A percentile compares a stretch with the other conserved stretches of the same genome.
Evolutionary conservation across 2,888 invertebrate genomes (phyloP).

Genomic region (Microctonus hyperodae): DNA sequence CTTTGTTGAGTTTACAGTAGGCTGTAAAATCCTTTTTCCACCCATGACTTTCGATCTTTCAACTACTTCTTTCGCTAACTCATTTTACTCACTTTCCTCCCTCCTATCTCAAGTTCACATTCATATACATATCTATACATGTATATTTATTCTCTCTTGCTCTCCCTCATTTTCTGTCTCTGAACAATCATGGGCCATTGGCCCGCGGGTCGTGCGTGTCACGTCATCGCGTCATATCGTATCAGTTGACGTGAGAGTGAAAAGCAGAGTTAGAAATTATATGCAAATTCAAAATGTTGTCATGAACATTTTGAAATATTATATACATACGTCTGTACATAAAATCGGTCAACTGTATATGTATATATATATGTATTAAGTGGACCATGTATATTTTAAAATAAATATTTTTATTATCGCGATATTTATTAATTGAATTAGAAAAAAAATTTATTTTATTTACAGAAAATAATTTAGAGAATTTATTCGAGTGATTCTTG

Average conservation of each 20-base stretch:
- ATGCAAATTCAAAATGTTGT: slow-evolving; percentile 7
- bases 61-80: not conserved
- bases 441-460: no score
- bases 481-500: no score
- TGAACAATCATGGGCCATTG: slow-evolving; percentile 7
- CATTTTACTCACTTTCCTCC: not conserved
- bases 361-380: not conserved
- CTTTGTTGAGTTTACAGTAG: not conserved
- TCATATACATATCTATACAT: no score
- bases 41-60: not conserved
- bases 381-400: no score
- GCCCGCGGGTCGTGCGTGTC: slow-evolving; percentile 9
- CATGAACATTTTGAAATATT: not conserved
- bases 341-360: not conserved
- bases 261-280: not conserved
- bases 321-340: not conserved
- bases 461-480: no score
- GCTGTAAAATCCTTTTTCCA: not conserved
- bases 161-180: not conserved
- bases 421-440: no score
- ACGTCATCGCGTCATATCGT: slow-evolving; percentile 9
- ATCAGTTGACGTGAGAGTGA: slow-evolving; percentile 4
- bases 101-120: not conserved
- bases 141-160: not conserved
- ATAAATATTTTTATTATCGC: no score